phyloP scores from a whole-genome alignment of 2,888 invertebrate species.

The Dioctria linearis region DNA sequence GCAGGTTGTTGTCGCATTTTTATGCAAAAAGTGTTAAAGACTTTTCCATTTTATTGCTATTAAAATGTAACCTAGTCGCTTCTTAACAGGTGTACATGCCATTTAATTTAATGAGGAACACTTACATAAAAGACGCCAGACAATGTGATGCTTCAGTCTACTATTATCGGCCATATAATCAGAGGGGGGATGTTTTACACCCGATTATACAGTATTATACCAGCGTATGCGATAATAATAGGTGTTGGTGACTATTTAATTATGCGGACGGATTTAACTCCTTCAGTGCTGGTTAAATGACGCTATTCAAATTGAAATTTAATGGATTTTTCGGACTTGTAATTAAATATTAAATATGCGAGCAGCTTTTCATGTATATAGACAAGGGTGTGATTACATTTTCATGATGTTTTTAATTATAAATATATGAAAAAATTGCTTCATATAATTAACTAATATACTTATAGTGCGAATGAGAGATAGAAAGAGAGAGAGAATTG shows the following conservation, averaged over 20 bases:
- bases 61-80: slow-evolving; percentile 21
- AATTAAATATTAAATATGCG: slow-evolving; percentile 1
- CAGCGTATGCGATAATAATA: slow-evolving; percentile 1
- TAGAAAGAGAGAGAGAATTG: no score
- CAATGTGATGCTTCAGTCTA: not conserved
- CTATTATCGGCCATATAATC: not conserved
- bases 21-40: slow-evolving; percentile 35
- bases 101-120: slow-evolving; percentile 31
- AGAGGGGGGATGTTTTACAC: slow-evolving; percentile 7
- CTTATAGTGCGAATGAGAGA: no score
- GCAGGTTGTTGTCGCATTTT: slow-evolving; percentile 22
- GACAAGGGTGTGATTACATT: no score
- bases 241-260: slow-evolving; percentile 33
- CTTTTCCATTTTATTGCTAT: slow-evolving; percentile 19
- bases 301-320: slow-evolving; percentile 30
- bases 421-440: no score
- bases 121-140: slow-evolving; percentile 31
- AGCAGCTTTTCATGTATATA: no score
- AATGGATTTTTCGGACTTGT: slow-evolving; percentile 10
- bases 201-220: slow-evolving; percentile 25
- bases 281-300: slow-evolving; percentile 13
- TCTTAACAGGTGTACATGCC: slow-evolving; percentile 38
- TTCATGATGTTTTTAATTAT: no score
- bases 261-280: slow-evolving; percentile 20
- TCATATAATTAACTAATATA: no score